Base-by-base conservation (phyloP, 2,113 vertebrate species). In the Callithrix jacchus region DNA sequence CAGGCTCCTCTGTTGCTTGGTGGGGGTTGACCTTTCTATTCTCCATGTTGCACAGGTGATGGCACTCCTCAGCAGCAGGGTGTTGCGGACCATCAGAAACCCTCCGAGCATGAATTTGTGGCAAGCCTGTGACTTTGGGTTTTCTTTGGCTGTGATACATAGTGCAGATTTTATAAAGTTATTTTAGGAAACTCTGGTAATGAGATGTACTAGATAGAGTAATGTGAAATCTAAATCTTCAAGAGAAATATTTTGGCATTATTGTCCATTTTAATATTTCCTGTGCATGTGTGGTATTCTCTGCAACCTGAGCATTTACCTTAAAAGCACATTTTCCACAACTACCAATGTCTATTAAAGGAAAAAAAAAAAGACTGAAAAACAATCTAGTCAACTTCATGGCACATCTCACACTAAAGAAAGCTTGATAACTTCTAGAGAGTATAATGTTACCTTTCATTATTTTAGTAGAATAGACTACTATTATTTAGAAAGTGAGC, bases 171-270 rank as follows among this genome's bases (percentile, higher is more conserved):
- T 30, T 64, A 23, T 92, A 80, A 93, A 13, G 8, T 87, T 61
- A 14, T 92, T 71, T 80, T 37, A 56, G 52, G 45, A 86, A 91
- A 77, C 37, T 47, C 8, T 23, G 35, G 4, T 42, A 66, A 49
- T 64, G 37, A 35, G 35, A 73, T 49, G 3, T 12, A 6, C 10
- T 52, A 1, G 0, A 0, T 73, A 0, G 1, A 70, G 35, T 54
- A 8, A 37, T 40, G 6, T 64, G 40, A 16, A 87, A 30, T 61
- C 45, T n/a, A n/a, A 52, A 79, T 66, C 32, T 66, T 94, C 7
- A 35, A 30, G 58, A 80, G 81, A 56, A 49, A 21, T 20, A 25
- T 66, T 76, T 80, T n/a, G 64, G 71, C 20, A 11, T 7, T 40
- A 8, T 3, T 35, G 2, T 17, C n/a, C 21, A 37, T 54, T 90